These are phyloP conservation scores for Agriopis leucophaearia DNA, from an alignment of 2,888 invertebrate genomes.

Conservation along the genomic window DNA sequence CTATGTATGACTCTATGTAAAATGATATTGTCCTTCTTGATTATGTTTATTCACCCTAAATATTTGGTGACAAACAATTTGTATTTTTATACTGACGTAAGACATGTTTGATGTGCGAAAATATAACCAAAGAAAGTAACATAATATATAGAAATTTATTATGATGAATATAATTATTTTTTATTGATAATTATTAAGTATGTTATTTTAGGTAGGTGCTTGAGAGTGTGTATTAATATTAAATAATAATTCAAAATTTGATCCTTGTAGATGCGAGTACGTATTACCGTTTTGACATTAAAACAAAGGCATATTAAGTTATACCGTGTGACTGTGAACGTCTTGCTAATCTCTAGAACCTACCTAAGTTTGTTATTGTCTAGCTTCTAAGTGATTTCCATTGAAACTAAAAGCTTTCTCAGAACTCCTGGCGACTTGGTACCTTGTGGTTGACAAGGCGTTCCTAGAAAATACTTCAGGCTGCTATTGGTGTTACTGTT, in stretches of 20 bases:
- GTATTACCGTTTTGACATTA: too few species aligned
- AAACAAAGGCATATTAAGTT: background rate
- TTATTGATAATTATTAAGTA: too few species aligned
- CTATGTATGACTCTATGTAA: background rate
- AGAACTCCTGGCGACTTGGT: conserved; percentile 14
- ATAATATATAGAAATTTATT: background rate
- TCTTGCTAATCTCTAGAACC: conserved; percentile 7
- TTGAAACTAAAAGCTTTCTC: conserved; percentile 32
- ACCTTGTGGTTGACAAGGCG: background rate
- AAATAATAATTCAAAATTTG: too few species aligned
- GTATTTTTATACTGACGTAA: background rate
- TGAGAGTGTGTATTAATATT: too few species aligned
- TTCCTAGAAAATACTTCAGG: conserved; percentile 23
- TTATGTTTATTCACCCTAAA: too few species aligned
- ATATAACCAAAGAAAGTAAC: background rate
- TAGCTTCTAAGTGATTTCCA: conserved; percentile 33
- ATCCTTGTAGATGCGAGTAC: too few species aligned
- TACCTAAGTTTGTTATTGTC: conserved; percentile 19
- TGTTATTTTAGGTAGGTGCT: too few species aligned
- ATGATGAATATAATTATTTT: background rate
- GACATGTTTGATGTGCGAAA: background rate
- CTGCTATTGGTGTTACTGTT: conserved; percentile 16
- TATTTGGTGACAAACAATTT: background rate
- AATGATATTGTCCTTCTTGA: too few species aligned
- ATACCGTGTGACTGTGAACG: conserved; percentile 2